phyloP scores from a whole-genome alignment of 2,888 invertebrate genomes.

The Stenodema calcarata region DNA sequence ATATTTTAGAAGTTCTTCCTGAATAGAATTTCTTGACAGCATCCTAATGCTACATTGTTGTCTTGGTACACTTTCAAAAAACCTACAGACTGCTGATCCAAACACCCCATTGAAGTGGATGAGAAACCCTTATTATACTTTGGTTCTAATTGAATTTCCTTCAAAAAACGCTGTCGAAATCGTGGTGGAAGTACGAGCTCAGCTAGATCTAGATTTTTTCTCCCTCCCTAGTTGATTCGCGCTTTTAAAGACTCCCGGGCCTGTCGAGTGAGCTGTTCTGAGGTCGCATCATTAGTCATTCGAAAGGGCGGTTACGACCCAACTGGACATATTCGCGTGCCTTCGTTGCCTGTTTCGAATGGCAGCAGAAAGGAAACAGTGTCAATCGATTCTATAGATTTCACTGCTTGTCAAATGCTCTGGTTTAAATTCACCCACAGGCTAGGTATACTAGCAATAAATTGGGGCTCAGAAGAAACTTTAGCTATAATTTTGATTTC shows the following conservation, averaged over 20 bases:
- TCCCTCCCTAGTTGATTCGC: neutral
- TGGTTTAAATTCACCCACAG: neutral
- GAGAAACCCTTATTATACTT: neutral
- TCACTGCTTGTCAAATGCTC: neutral
- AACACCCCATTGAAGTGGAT: neutral
- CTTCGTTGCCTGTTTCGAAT: neutral
- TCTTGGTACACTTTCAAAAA: neutral
- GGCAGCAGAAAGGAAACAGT: neutral
- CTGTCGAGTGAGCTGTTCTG: neutral
- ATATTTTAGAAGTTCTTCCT: too few relatives aligned
- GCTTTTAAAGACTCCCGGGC: neutral
- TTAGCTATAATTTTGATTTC: too few relatives aligned
- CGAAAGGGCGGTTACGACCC: neutral
- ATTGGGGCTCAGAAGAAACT: too few relatives aligned
- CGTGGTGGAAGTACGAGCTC: neutral
- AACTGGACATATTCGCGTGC: neutral
- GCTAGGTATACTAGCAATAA: too few relatives aligned
- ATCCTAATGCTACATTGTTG: neutral
- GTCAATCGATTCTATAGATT: neutral
- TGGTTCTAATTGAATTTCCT: neutral
- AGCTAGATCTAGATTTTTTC: neutral
- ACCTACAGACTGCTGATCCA: neutral
- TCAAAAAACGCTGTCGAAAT: neutral
- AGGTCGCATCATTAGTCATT: neutral
- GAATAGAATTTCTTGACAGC: neutral